Evolutionary conservation across 2,888 invertebrate genomes (phyloP), one percentile per base, ranked within the genome.

Genomic region (Trachelus stipa): DNA sequence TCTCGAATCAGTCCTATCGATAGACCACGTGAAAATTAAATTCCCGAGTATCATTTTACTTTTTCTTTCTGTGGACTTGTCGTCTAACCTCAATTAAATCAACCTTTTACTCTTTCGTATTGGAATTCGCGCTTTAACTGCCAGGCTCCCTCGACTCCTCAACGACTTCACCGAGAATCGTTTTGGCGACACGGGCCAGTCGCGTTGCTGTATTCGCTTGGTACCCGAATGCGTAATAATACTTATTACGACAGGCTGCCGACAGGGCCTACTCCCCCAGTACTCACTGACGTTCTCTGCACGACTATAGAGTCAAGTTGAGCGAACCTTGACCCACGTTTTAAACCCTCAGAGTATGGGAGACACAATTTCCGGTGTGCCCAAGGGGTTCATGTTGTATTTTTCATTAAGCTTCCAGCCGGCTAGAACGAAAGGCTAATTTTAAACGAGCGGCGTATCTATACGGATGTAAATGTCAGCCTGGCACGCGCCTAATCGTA

Each of bases 1-100:
- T 79, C 81, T 83, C 79, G 75, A 82, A 81, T 81, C 80, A 77
- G 77, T 75, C 30, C 73, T 78, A 75, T 75, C 79, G 76, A 81
- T 86, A 80, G 82, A 76, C 78, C 83, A 80, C 80, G 77, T 79
- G 77, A 76, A 77, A 81, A 79, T 56, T 56, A 9, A 23, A 23
- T 1, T 3, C 56, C 23, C 56, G 23, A 56, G 56, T 56, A 23
- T 56, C 15, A 2, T 23, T 37, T 56, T 56, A 4, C 15, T 40
- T 56, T 56, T 56, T 23, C 56, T 56, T 56, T 2, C 9, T 4
- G 40, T 15, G 40, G 15, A 40, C 15, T 40, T 40, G 0, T 0
- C 40, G 15, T 40, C 15, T 40, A 15, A 40, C 15, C 40, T 15
- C 40, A 4, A 40, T 56, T 23, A 23, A 56, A 23, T 23, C 56